Percentiles rank a stretch among this genome's conserved stretches.
These are phyloP conservation scores for Zophobas morio DNA, from an alignment of 1,140 invertebrate species.

Conservation along the genomic window DNA sequence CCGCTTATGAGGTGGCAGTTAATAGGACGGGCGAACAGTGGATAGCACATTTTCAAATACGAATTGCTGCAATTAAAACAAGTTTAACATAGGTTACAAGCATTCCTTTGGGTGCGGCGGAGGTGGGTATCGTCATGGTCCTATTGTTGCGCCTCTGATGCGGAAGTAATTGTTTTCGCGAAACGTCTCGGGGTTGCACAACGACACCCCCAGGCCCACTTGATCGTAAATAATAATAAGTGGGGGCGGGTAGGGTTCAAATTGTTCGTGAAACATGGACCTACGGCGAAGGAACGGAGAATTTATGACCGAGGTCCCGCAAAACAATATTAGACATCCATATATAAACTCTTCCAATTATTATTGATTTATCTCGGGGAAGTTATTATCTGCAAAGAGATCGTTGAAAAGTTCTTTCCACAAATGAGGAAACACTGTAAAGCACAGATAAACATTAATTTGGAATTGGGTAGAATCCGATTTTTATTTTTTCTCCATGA, in stretches of 20 bases:
- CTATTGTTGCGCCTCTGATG: conserved; percentile 12
- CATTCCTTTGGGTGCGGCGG: background rate
- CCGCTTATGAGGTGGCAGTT: conserved; percentile 28
- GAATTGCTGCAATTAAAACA: conserved; percentile 27
- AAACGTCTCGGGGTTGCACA: conserved; percentile 2
- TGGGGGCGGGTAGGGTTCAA: background rate
- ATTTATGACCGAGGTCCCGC: conserved; percentile 5
- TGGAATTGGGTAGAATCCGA: no score
- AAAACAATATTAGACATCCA: conserved; percentile 17
- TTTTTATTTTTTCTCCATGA: no score
- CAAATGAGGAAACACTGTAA: no score
- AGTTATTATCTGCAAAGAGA: background rate
- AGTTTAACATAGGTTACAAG: background rate
- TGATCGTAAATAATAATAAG: conserved; percentile 11
- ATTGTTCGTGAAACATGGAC: background rate
- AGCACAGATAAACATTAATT: no score
- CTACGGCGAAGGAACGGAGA: background rate
- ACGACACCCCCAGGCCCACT: conserved; percentile 12
- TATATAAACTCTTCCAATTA: conserved; percentile 2
- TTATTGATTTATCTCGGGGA: conserved; percentile 7
- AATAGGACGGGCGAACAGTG: conserved; percentile 10
- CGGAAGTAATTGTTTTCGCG: conserved; percentile 16
- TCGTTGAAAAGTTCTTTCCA: no score
- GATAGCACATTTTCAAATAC: conserved; percentile 36
- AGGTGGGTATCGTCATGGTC: background rate